phyloP scores from a whole-genome alignment of 2,113 vertebrate genomes.

The Dasyprocta punctata region DNA sequence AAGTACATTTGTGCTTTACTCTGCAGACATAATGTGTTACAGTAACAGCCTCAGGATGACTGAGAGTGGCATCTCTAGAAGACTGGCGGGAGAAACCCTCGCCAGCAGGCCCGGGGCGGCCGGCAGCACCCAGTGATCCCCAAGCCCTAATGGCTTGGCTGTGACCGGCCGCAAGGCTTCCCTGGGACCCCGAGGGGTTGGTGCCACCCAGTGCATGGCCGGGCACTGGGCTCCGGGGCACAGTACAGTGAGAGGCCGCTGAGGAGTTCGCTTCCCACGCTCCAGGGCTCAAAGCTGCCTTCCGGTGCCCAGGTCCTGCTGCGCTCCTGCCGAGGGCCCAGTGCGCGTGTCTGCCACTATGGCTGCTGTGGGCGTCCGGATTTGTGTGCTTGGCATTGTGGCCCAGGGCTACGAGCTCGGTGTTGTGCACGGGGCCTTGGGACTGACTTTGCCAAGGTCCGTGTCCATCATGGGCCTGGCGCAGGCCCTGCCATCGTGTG shows the following conservation, averaged over 20 bases:
- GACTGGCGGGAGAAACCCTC: not conserved
- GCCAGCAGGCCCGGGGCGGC: too few species aligned
- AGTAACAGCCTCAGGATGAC: not conserved
- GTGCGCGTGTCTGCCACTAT: not conserved
- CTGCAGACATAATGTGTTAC: not conserved
- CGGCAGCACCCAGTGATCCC: too few species aligned
- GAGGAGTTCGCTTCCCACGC: not conserved
- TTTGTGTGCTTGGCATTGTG: not conserved
- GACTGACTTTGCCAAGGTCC: not conserved
- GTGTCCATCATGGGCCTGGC: too few species aligned
- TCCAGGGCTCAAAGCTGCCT: not conserved
- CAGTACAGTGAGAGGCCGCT: accelerated
- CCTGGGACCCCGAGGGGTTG: not conserved
- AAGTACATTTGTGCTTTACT: accelerated
- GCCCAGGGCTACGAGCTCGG: not conserved
- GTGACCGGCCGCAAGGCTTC: not conserved
- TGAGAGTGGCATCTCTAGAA: not conserved
- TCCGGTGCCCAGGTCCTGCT: not conserved
- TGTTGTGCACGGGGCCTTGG: not conserved
- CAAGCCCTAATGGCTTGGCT: too few species aligned
- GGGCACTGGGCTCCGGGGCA: too few species aligned
- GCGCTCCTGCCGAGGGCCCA: accelerated
- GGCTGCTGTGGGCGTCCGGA: accelerated
- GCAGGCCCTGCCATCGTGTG: not conserved
- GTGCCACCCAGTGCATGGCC: not conserved